phyloP scores from a whole-genome alignment of 2,113 vertebrate species.

The Capra hircus region DNA sequence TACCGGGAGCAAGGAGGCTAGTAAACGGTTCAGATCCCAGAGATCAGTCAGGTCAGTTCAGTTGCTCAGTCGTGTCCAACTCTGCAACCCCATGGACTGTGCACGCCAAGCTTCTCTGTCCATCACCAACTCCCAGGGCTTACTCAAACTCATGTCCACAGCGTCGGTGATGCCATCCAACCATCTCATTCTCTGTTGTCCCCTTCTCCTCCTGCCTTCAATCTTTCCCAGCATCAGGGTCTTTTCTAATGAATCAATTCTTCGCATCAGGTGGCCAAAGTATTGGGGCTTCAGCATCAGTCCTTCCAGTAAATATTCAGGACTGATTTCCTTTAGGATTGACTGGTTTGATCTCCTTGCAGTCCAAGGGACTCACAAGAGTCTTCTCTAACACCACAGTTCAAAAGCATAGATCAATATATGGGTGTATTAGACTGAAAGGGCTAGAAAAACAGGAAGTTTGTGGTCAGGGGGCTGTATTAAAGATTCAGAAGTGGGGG shows the following conservation, averaged over 20 bases:
- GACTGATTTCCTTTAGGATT: not conserved
- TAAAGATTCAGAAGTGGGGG: not conserved
- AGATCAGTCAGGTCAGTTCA: not conserved
- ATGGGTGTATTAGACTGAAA: not conserved
- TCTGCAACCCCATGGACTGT: rapidly evolving
- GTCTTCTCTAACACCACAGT: not conserved
- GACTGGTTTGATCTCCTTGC: not conserved
- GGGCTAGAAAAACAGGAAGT: not conserved
- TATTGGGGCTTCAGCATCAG: not conserved
- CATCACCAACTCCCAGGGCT: not conserved
- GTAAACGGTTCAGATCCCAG: not conserved
- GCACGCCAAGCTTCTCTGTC: rapidly evolving
- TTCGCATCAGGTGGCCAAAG: not conserved
- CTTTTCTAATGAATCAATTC: not conserved
- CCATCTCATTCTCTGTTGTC: rapidly evolving
- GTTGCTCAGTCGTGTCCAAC: not conserved
- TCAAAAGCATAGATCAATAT: not conserved
- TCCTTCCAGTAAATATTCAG: not conserved
- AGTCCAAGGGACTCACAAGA: not conserved
- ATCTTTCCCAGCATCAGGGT: not conserved
- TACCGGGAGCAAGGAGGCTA: not conserved
- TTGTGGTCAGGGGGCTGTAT: not conserved
- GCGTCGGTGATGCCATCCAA: rapidly evolving
- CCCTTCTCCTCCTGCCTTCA: not conserved
- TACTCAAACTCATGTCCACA: not conserved